Evolutionary conservation across 2,797 vertebrate genomes (phyloP).

Genomic region (Anguilla anguilla): DNA sequence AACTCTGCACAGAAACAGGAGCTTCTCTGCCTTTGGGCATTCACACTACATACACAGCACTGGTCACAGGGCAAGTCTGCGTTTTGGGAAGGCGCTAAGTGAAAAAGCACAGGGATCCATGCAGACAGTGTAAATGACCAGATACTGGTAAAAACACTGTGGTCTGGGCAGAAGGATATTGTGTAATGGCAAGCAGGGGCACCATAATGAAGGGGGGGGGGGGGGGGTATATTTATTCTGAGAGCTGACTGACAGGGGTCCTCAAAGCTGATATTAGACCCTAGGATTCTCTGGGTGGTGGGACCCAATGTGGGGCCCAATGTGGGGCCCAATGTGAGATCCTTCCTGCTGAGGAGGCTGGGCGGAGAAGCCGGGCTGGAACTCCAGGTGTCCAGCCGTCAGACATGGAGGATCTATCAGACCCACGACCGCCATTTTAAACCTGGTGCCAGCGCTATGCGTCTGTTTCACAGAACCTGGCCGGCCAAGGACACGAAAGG

Average conservation of each 20-base stretch:
- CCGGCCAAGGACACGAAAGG: neutral
- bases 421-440: neutral
- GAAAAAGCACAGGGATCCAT: neutral
- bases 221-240: too few relatives aligned
- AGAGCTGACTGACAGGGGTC: too few relatives aligned
- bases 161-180: neutral
- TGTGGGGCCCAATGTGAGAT: too few relatives aligned
- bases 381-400: neutral
- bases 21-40: constrained; percentile 27
- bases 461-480: neutral
- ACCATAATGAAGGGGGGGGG: too few relatives aligned
- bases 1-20: constrained; percentile 26
- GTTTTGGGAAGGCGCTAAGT: neutral
- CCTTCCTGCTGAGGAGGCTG: too few relatives aligned
- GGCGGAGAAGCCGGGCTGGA: neutral
- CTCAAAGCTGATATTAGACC: too few relatives aligned
- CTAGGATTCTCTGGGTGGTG: too few relatives aligned
- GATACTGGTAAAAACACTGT: neutral
- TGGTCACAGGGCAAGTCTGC: constrained; percentile 38
- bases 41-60: constrained; percentile 61
- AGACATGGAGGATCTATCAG: neutral
- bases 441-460: neutral
- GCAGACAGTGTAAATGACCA: neutral
- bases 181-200: neutral
- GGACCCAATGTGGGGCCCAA: too few relatives aligned